phyloP scores from a whole-genome alignment of 1,140 invertebrate genomes.

The Bombus soroeensis region DNA sequence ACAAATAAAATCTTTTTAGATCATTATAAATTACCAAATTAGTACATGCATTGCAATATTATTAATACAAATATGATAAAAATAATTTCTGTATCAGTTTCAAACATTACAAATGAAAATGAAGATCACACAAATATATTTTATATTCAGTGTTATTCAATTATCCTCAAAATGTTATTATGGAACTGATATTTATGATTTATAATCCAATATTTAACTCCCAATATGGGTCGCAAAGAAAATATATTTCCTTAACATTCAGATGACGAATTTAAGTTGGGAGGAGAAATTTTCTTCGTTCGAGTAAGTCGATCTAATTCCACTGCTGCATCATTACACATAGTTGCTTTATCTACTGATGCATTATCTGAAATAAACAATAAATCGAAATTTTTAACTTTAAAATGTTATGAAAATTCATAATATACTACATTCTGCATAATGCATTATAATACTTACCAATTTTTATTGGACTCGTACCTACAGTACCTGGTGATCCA shows the following conservation, averaged over 20 bases:
- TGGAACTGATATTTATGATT: neutral
- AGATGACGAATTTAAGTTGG: conserved; percentile 76
- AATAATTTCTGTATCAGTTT: neutral
- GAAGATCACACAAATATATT: neutral
- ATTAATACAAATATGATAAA: neutral
- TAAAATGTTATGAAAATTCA: neutral
- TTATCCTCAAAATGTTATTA: neutral
- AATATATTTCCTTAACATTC: conserved; percentile 71
- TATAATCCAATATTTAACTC: neutral
- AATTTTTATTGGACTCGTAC: conserved; percentile 76
- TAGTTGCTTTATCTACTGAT: conserved; percentile 85
- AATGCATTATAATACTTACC: conserved; percentile 62
- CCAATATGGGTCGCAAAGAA: conserved; percentile 49
- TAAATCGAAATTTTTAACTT: neutral
- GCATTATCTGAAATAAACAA: conserved; percentile 77
- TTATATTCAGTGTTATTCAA: neutral
- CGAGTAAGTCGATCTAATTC: conserved; percentile 94
- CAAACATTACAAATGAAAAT: neutral
- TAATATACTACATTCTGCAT: neutral
- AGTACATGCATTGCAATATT: neutral
- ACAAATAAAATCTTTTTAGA: neutral
- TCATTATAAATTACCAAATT: neutral
- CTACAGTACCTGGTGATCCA: conserved; percentile 78
- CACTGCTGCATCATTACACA: conserved; percentile 95
- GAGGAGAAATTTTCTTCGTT: conserved; percentile 85